Base-by-base conservation (phyloP, 1,140 invertebrate genomes). In the Nebria ingens region DNA sequence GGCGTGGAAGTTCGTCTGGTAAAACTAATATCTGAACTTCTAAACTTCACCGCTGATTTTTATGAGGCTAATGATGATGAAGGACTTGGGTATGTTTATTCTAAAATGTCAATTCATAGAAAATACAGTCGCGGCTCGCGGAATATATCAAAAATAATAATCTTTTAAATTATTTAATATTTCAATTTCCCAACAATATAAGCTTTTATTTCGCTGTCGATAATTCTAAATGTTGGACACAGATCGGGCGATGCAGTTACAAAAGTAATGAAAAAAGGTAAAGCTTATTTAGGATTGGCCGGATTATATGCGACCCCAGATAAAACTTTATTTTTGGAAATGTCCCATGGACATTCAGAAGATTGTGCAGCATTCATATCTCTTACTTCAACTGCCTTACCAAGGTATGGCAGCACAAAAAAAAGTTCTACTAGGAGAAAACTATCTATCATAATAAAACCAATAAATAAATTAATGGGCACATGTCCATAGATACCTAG, bases 321-420 rank as follows among this genome's bases (percentile, higher is more conserved):
- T 49, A 68, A 79, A 34, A 61, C 74, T 17, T 55, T 62, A 9
- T 62, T 69, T 2, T 74, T 83, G 29, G 81, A 82, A 55, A 75
- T 80, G 60, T 77, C 81, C 13, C 66, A 76, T 23, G 70, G 77
- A 11, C 81, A 86, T 64, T 78, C 78, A 1, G 74, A 79, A 52
- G 86, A 89, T 64, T 88, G 86, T 69, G 86, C 84, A 3, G 73
- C 78, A 9, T 89, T 88, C 64, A 79, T 87, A 57, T 85, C 85
- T 1, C 64, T 86, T 17, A 77, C 82, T 17, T 89, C 85, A 0
- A 85, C 81, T 21, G 85, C 85, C 2, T 67, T 88, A 53, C 84
- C 85, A 38, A 82, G 83, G 81, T 84, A 69, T n/a, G n/a, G n/a
- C n/a, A n/a, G n/a, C n/a, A n/a, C n/a, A n/a, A n/a, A n/a, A n/a